These are phyloP conservation scores for Tipula lateralis DNA, from an alignment of 2,888 invertebrate species.

Conservation along the genomic window DNA sequence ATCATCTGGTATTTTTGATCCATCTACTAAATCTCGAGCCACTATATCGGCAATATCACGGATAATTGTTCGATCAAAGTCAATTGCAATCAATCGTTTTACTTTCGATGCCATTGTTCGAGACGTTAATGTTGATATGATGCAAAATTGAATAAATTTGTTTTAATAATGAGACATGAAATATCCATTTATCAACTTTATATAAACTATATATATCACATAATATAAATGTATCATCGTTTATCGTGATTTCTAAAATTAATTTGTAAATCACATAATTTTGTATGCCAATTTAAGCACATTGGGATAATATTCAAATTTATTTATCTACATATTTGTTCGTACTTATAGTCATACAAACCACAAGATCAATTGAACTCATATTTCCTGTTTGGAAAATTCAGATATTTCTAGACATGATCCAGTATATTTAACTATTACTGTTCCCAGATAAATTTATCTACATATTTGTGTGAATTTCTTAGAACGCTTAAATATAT, in stretches of 20 bases:
- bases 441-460: no score
- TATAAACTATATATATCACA: not conserved
- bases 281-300: not conserved
- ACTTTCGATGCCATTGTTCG: not conserved
- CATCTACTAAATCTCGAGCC: slow-evolving; percentile 56
- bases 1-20: slow-evolving; percentile 52
- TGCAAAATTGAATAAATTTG: not conserved
- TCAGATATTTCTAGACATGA: no score
- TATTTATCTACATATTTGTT: no score
- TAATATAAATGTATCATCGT: no score
- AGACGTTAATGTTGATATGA: not conserved
- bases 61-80: slow-evolving; percentile 76
- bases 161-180: not conserved
- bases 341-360: no score
- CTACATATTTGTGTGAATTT: no score
- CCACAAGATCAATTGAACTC: no score
- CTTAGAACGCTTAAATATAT: no score
- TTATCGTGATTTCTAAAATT: not conserved
- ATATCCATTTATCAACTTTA: not conserved
- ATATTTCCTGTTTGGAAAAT: no score
- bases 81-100: slow-evolving; percentile 60
- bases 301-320: no score
- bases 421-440: no score
- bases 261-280: not conserved
- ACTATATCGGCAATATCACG: slow-evolving; percentile 69